These are phyloP conservation scores for Bolborhynchus lineola DNA, from an alignment of 2,113 vertebrate genomes.

Conservation along the genomic window DNA sequence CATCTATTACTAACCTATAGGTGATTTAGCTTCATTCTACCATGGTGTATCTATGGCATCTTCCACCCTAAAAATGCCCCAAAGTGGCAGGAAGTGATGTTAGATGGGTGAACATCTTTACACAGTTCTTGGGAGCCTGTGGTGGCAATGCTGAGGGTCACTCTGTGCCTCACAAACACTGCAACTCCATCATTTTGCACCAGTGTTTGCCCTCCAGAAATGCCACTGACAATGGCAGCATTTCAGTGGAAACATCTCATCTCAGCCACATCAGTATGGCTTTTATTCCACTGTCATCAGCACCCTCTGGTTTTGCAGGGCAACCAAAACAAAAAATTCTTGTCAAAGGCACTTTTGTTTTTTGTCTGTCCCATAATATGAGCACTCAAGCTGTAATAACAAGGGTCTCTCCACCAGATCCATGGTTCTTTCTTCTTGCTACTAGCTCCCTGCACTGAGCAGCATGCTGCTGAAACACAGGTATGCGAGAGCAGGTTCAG, in stretches of 20 bases:
- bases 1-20: background rate
- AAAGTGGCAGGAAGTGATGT: background rate
- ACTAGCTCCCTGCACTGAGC: background rate
- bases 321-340: background rate
- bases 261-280: background rate
- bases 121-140: background rate
- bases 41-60: background rate
- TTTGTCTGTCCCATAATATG: background rate
- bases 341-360: background rate
- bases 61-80: background rate
- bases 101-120: background rate
- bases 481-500: background rate
- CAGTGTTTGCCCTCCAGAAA: background rate
- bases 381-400: background rate
- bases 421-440: background rate
- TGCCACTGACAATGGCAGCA: background rate
- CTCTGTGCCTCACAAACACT: background rate
- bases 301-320: background rate
- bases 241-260: background rate
- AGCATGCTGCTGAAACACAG: background rate
- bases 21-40: background rate
- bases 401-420: background rate
- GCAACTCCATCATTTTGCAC: background rate
- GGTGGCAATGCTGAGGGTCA: background rate
- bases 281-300: background rate